Conservation (phyloP, 2,113 vertebrate genomes). For the Microtus pennsylvanicus region DNA sequence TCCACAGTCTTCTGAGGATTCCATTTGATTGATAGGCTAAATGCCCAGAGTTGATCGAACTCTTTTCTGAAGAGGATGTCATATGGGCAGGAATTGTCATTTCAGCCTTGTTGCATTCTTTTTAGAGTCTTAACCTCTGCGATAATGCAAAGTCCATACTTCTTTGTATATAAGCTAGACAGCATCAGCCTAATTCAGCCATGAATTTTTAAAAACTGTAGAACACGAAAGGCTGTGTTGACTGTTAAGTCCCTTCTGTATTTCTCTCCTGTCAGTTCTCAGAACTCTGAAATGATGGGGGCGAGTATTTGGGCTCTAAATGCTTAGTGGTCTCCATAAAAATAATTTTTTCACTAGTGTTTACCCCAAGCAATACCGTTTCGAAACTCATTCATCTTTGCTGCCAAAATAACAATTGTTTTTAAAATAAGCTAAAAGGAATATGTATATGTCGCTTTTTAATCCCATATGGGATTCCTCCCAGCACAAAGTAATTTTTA, state of each 20-base stretch:
- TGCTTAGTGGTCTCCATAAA: constrained; percentile 10
- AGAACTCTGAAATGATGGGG: background rate
- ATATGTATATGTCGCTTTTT: constrained; percentile 71
- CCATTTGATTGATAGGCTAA: constrained; percentile 30
- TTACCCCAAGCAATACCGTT: background rate
- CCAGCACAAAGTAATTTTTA: constrained; percentile 1
- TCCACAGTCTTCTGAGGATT: background rate
- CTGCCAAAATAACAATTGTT: constrained; percentile 75
- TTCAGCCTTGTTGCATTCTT: constrained; percentile 69
- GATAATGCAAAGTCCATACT: constrained; percentile 63
- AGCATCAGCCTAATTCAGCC: constrained; percentile 62
- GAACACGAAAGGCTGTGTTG: background rate
- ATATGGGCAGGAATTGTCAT: constrained; percentile 39
- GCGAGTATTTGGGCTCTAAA: background rate
- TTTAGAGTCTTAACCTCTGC: constrained; percentile 1
- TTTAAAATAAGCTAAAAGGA: constrained; percentile 4
- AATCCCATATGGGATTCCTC: background rate
- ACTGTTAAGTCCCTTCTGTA: constrained; percentile 52
- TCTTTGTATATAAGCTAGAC: constrained; percentile 16
- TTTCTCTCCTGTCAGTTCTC: constrained; percentile 72
- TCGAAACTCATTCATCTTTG: constrained; percentile 67
- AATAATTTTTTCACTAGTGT: constrained; percentile 2
- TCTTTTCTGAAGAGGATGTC: constrained; percentile 41
- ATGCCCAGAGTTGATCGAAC: background rate
- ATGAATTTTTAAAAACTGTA: constrained; percentile 56